Conservation (phyloP, 2,888 invertebrate species). For the Encarsia formosa region DNA sequence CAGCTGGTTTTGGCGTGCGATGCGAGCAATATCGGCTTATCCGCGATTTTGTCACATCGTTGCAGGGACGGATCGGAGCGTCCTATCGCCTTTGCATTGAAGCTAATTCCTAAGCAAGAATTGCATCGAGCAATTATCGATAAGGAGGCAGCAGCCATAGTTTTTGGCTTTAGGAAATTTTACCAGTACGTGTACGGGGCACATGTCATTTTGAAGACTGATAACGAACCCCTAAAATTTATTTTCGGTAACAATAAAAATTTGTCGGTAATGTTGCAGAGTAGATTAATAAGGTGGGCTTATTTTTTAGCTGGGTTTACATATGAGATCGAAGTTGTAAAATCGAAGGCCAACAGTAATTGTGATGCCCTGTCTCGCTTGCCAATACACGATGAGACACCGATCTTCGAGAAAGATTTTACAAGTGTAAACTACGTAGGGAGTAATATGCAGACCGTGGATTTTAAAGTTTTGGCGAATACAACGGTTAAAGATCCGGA, state of each 20-base stretch:
- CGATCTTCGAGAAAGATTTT: neutral
- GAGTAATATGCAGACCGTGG: neutral
- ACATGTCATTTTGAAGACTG: conserved; percentile 14
- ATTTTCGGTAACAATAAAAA: conserved; percentile 12
- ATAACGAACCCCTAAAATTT: conserved; percentile 9
- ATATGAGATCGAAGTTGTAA: conserved; percentile 12
- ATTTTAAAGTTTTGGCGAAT: too few species aligned
- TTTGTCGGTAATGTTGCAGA: conserved; percentile 8
- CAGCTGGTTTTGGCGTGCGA: neutral
- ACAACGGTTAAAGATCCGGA: too few species aligned
- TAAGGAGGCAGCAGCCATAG: conserved; percentile 18
- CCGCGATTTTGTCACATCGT: neutral
- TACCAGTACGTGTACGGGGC: conserved; percentile 10
- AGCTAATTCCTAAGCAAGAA: conserved; percentile 13
- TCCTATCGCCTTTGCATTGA: conserved; percentile 15
- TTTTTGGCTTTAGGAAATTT: conserved; percentile 20
- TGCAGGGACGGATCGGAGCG: conserved; percentile 5
- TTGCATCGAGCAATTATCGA: conserved; percentile 11
- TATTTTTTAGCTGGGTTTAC: conserved; percentile 6
- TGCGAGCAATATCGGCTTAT: neutral
- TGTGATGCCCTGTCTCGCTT: neutral
- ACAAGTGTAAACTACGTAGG: neutral
- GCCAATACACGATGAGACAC: neutral
- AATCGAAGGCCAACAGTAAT: neutral
- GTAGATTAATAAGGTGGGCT: conserved; percentile 3